These are phyloP conservation scores for Anodontia alba DNA, from an alignment of 2,888 invertebrate species.

Conservation along the genomic window DNA sequence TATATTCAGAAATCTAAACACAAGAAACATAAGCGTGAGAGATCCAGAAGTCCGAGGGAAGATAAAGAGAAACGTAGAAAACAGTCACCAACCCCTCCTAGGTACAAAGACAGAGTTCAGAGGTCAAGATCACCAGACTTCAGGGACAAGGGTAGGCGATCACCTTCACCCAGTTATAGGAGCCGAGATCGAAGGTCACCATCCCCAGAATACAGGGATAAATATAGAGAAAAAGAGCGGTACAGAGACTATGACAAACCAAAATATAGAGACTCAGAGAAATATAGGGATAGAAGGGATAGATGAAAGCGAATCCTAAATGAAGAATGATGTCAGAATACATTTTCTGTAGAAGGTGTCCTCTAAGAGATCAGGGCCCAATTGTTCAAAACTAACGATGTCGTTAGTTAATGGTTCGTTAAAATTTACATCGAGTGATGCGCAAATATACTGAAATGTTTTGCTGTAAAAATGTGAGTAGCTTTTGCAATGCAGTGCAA, in stretches of 20 bases:
- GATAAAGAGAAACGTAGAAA: constrained; percentile 29
- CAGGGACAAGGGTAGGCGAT: not conserved
- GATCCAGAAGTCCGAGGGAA: constrained; percentile 38
- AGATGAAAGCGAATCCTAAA: constrained; percentile 7
- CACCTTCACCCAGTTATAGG: constrained; percentile 1
- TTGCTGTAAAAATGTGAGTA: no score
- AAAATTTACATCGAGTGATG: no score
- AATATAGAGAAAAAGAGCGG: constrained; percentile 35
- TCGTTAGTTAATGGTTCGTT: no score
- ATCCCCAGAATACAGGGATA: constrained; percentile 26
- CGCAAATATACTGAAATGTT: no score
- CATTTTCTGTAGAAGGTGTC: no score
- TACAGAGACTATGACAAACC: constrained; percentile 33
- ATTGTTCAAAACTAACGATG: no score
- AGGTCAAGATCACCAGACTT: constrained; percentile 17
- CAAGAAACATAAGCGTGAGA: constrained; percentile 22
- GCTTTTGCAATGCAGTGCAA: no score
- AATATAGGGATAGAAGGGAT: constrained; percentile 34
- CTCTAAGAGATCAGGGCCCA: no score
- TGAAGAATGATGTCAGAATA: no score
- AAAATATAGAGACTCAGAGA: constrained; percentile 7
- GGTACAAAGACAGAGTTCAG: constrained; percentile 13
- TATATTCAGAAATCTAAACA: constrained; percentile 44
- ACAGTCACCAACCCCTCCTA: constrained; percentile 19
- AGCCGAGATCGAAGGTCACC: not conserved